Evolutionary conservation across 2,888 invertebrate genomes (phyloP).

Genomic region (Cheilosia variabilis): DNA sequence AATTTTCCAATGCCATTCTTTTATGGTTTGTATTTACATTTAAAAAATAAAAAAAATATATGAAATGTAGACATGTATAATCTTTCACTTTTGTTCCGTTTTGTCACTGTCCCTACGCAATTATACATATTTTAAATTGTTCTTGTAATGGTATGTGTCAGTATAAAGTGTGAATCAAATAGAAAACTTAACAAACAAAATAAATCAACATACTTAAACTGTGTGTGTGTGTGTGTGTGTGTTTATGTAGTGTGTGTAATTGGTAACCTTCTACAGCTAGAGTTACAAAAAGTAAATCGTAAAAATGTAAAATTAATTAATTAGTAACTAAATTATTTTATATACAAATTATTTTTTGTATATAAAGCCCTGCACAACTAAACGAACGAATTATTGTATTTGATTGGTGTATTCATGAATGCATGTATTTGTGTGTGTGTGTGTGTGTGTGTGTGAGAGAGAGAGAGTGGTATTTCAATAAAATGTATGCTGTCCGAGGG

Average conservation of each 20-base stretch:
- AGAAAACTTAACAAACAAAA: constrained; percentile 63
- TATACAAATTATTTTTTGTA: constrained; percentile 38
- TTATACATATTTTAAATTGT: constrained; percentile 9
- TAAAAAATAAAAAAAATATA: constrained; percentile 10
- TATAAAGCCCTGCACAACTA: constrained; percentile 60
- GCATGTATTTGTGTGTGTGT: background rate
- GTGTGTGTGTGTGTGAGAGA: background rate
- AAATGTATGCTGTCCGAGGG: constrained; percentile 43
- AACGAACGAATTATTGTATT: constrained; percentile 39
- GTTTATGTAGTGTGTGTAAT: constrained; percentile 16
- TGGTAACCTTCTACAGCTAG: constrained; percentile 42
- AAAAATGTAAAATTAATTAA: constrained; percentile 38
- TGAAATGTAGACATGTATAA: constrained; percentile 20
- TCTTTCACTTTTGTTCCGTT: constrained; percentile 9
- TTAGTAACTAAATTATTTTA: constrained; percentile 54
- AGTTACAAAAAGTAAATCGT: constrained; percentile 42
- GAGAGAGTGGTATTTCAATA: constrained; percentile 32
- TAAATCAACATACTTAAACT: constrained; percentile 42
- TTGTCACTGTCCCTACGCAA: constrained; percentile 41
- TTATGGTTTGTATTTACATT: constrained; percentile 55
- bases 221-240: constrained; percentile 23
- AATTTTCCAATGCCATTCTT: constrained; percentile 49
- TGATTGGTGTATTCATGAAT: constrained; percentile 37
- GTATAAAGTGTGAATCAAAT: constrained; percentile 63
- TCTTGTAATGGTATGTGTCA: constrained; percentile 69